Base-by-base conservation (phyloP, 2,797 vertebrate species). In the Cyclopterus lumpus region DNA sequence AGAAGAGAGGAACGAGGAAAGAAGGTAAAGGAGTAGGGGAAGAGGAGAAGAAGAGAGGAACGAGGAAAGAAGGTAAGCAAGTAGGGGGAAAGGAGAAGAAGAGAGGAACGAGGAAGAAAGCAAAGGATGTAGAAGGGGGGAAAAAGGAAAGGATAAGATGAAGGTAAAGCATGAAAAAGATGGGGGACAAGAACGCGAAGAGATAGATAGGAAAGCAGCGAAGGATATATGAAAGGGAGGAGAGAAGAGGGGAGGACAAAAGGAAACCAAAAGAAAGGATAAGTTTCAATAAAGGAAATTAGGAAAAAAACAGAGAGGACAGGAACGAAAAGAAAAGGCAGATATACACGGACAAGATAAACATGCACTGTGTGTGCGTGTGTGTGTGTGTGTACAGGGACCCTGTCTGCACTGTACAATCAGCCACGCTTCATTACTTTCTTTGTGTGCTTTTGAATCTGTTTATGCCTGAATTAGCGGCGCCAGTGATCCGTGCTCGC, bases 401-500 rank as follows among this genome's bases (percentile, higher is more conserved):
- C 63, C 62, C 55, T 40, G 51, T 75, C 77, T 67, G 71, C 73
- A 53, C 77, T 72, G 79, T 84, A 72, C 85, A 85, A 82, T 87
- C 77, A 77, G 77, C 66, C 57, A 72, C 0, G 85, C 83, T 86
- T 86, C 89, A 90, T 88, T 88, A 86, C 57, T 61, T 75, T 64
- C 82, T 86, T 84, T 88, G 75, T 89, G 81, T 72, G 79, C 71
- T 68, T 77, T 49, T 71, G 59, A 73, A 70, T 88, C 28, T 55
- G 73, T 86, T 82, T 66, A 74, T 51, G 80, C 74, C 84, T 73
- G 82, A 84, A 84, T 88, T 79, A 85, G 75, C 81, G n/a, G 46
- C 30, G 18, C 22, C 84, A 63, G 63, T 81, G 87, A 88, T 84
- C 81, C 78, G 26, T 85, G 72, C 8, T 32, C 6, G 5, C 38